Evolutionary conservation across 2,113 vertebrate genomes (phyloP), one percentile per base, ranked within the genome.

Genomic region (Channa maculata): DNA sequence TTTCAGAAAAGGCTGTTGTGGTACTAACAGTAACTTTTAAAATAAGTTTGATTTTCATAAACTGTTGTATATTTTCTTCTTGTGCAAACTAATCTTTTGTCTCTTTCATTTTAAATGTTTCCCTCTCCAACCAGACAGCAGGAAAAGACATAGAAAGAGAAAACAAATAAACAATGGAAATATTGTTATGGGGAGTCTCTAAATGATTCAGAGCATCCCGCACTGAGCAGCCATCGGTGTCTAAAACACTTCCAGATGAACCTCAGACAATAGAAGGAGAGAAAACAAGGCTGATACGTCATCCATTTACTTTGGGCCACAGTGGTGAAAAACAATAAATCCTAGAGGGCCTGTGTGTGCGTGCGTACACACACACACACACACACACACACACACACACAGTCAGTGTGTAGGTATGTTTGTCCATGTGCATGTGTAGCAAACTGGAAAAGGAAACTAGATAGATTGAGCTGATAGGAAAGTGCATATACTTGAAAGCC

Each of bases 171-270:
- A 93, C 87, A 92, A 90, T 88, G 86, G 87, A 86, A 92, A 91
- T 87, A 90, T 90, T 91, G 89, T 88, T 89, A 83, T 86, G 87
- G 66, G 73, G 80, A 87, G 67, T 78, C 64, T 84, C 74, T 75
- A 72, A 77, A 49, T 82, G 79, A 86, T 87, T 88, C 80, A 87
- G 82, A 86, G 76, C 48, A 11, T 76, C 80, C 82, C 48, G 37
- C 77, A 77, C 71, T 38, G 66, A 75, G 57, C 75, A 90, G 79
- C 82, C 85, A 85, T 84, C 63, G 15, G 67, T 61, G 57, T 72
- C 77, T 63, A 88, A 93, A 95, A 89, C 80, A 88, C 82, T 93
- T 95, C 93, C 93, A 94, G 92, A 94, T 93, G 94, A 89, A 54
- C 14, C 66, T 65, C 80, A 81, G 86, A 92, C 80, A 92, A 89